Evolutionary conservation across 2,888 invertebrate species (phyloP).

Genomic region (Geotrupes spiniger): DNA sequence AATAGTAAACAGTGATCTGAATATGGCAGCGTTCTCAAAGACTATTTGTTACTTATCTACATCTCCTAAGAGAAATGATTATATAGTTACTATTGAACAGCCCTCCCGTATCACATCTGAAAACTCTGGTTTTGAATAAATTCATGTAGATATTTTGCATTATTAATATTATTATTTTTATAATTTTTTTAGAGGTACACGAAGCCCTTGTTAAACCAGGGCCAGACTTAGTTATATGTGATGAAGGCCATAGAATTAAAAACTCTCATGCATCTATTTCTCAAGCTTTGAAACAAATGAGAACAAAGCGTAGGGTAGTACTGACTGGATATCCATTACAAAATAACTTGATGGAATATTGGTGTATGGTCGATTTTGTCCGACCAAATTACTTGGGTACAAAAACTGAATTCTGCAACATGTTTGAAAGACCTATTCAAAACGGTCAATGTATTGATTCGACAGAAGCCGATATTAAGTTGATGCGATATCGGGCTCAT

Average conservation of each 20-base stretch:
- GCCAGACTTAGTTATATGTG: slow-evolving; percentile 92
- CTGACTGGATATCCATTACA: slow-evolving; percentile 98
- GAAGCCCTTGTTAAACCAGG: slow-evolving; percentile 85
- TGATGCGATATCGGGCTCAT: slow-evolving; percentile 94
- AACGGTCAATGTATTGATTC: slow-evolving; percentile 98
- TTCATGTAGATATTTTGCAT: no score
- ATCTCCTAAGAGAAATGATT: no score
- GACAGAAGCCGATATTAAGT: slow-evolving; percentile 86
- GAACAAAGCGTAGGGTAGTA: slow-evolving; percentile 90
- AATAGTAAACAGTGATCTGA: no score
- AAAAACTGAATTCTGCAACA: slow-evolving; percentile 95
- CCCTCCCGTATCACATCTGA: no score
- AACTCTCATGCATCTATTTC: slow-evolving; percentile 97
- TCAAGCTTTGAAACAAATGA: slow-evolving; percentile 89
- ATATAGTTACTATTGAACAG: no score
- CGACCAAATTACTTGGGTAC: slow-evolving; percentile 96
- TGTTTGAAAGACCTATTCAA: slow-evolving; percentile 98
- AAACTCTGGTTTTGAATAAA: no score
- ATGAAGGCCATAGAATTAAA: slow-evolving; percentile 97
- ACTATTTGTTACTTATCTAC: no score
- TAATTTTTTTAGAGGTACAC: slow-evolving; percentile 68
- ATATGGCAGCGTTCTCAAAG: no score
- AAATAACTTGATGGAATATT: slow-evolving; percentile 94
- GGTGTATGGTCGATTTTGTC: slow-evolving; percentile 99
- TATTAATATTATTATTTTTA: slow-evolving; percentile 19